Evolutionary conservation across 1,140 invertebrate genomes (phyloP), one percentile per base, ranked within the genome.

Genomic region (Brachionus paranguensis): DNA sequence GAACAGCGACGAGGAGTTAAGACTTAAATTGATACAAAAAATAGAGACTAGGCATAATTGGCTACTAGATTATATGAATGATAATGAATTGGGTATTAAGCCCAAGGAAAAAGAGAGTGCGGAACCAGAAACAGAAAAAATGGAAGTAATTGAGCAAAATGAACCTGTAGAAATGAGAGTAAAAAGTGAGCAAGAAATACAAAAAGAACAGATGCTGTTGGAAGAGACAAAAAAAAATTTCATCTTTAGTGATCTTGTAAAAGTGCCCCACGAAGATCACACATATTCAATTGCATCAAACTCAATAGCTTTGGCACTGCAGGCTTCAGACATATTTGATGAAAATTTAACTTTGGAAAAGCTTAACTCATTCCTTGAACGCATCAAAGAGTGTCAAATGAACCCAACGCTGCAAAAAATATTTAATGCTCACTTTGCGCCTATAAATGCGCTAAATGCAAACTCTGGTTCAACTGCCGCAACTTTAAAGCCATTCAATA

Each of bases 331-430:
- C 12, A 76, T 76, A 12, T 76, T 76, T 50, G 47, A 76, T 27
- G 43, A 76, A 50, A 76, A 76, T 50, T 50, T 47, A 50, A 50
- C 72, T 27, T 2, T 76, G 4, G 72, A 76, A 27, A 47, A 76
- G 20, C 24, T 76, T 4, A 76, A 76, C n/a, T 50, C 41, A 11
- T 50, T 76, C 27, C 24, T 76, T 6, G 72, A 76, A 12, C 43
- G 27, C 12, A 50, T 76, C 3, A 47, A 76, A 76, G 72, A 76
- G 4, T 76, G 41, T 76, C 72, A 76, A 76, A 76, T 76, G 72
- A 76, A 76, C 29, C 72, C 72, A 10, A 76, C 72, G 10, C 50
- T 76, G 14, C 72, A 76, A 76, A 76, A 76, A 76, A 76, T 76
- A 76, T 76, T 76, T 29, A 50, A 76, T 76, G 20, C 72, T 7